Conservation (phyloP, 2,113 vertebrate genomes). For the Antigone vipio region DNA sequence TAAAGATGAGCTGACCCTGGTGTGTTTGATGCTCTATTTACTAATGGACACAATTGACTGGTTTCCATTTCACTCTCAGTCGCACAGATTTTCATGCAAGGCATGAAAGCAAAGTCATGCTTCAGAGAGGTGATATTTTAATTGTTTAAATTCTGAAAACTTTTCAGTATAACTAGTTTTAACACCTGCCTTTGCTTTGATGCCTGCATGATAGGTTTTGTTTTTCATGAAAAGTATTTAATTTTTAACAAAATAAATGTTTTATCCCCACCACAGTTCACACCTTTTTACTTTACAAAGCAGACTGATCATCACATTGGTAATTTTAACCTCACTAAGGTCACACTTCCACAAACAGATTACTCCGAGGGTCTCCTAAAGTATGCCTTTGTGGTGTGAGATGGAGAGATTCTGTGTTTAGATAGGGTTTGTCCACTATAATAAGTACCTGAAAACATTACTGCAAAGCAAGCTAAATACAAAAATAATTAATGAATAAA, state of each 20-base stretch:
- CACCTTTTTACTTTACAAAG: neutral
- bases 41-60: neutral
- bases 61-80: constrained; percentile 20
- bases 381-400: neutral
- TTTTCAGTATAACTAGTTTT: neutral
- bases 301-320: neutral
- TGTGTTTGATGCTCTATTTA: constrained; percentile 16
- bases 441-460: neutral
- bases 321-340: neutral
- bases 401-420: neutral
- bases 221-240: neutral
- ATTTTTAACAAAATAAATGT: neutral
- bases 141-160: neutral
- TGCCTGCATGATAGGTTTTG: neutral
- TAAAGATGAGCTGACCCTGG: constrained; percentile 26
- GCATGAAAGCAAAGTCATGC: neutral
- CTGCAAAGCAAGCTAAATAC: neutral
- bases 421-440: neutral
- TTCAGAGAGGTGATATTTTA: neutral
- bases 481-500: neutral
- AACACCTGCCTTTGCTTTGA: neutral
- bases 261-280: neutral
- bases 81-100: neutral
- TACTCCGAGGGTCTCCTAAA: neutral
- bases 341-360: neutral